Percentiles rank a stretch among this genome's conserved stretches.
Evolutionary conservation across 2,797 vertebrate species (phyloP).

Genomic region (Delichon dasypus): DNA sequence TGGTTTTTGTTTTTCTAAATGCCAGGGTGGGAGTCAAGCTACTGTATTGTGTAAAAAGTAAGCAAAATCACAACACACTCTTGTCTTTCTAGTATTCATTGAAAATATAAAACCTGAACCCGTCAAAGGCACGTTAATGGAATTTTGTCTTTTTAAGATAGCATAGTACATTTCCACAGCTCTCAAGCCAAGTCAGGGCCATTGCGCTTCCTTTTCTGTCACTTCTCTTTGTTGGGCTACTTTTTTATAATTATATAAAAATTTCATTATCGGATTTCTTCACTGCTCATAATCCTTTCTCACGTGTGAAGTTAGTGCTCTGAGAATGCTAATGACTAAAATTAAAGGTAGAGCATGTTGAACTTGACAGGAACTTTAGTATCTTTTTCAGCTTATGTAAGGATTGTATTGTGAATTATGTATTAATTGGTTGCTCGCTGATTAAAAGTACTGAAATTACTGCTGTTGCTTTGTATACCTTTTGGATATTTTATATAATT

Average conservation of each 20-base stretch:
- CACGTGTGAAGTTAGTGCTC: background rate
- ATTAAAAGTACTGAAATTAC: background rate
- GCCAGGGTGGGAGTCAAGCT: background rate
- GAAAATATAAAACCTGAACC: background rate
- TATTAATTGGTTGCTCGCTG: background rate
- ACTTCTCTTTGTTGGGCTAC: background rate
- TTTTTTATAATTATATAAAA: background rate
- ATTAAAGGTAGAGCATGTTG: conserved; percentile 11
- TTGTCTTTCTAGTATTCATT: background rate
- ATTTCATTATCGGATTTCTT: background rate
- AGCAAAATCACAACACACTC: background rate
- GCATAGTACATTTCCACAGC: background rate
- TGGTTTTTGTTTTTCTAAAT: background rate
- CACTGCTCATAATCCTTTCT: background rate
- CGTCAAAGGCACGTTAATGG: background rate
- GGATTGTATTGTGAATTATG: conserved; percentile 19
- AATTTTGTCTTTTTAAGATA: background rate
- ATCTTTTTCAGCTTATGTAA: conserved; percentile 25
- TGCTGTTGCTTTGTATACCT: background rate
- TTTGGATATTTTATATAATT: background rate
- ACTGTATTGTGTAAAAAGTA: background rate
- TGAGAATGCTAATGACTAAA: conserved; percentile 4
- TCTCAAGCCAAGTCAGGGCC: background rate
- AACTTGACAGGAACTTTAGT: conserved; percentile 38
- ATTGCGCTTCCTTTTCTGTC: background rate